Conservation (phyloP, 2,113 vertebrate species). For the Saguinus midas region DNA sequence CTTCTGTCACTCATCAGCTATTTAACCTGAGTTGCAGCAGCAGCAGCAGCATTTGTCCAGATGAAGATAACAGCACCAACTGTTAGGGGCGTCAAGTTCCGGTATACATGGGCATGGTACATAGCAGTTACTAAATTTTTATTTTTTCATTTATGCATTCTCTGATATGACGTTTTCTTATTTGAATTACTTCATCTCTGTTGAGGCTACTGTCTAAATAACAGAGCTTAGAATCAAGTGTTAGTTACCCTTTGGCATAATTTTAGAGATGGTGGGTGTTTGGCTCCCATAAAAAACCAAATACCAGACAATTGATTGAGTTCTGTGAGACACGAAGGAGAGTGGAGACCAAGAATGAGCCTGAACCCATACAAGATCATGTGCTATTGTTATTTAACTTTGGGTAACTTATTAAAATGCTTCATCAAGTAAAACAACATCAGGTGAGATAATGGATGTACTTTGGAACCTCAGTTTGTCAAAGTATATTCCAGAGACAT, state of each 20-base stretch:
- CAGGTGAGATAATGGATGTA: conserved; percentile 59
- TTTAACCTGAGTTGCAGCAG: not conserved
- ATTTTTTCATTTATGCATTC: not conserved
- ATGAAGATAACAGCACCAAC: not conserved
- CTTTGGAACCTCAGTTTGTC: conserved; percentile 51
- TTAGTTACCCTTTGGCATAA: conserved; percentile 73
- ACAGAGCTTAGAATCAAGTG: not conserved
- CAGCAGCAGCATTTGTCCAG: not conserved
- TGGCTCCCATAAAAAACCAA: conserved; percentile 57
- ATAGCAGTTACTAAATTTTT: not conserved
- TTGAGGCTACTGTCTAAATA: not conserved
- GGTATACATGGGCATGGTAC: not conserved
- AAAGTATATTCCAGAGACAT: conserved; percentile 46
- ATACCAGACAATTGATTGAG: conserved; percentile 76
- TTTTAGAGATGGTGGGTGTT: conserved; percentile 46
- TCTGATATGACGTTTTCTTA: not conserved
- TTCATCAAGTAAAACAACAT: conserved; percentile 71
- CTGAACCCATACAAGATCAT: conserved; percentile 69
- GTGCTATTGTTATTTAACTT: conserved; percentile 74
- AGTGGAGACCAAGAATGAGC: conserved; percentile 73
- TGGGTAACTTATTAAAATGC: conserved; percentile 72
- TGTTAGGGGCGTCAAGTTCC: not conserved
- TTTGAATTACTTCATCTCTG: not conserved
- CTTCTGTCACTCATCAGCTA: not conserved
- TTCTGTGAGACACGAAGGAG: conserved; percentile 71